Conservation (phyloP, 2,888 invertebrate genomes). For the Limnephilus rhombicus region DNA sequence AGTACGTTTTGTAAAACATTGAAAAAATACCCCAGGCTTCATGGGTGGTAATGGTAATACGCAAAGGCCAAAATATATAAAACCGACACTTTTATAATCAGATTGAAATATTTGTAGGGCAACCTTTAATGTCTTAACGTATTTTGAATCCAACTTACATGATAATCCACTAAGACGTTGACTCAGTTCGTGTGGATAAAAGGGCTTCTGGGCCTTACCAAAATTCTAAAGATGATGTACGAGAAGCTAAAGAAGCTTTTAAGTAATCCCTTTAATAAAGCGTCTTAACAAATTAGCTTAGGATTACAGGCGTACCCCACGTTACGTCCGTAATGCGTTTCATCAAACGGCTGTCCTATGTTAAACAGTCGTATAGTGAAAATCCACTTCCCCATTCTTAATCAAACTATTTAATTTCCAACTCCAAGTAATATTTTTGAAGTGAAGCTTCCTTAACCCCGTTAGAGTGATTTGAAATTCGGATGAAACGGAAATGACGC, state of each 20-base stretch:
- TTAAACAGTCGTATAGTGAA: not conserved
- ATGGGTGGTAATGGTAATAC: not conserved
- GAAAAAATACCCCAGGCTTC: not conserved
- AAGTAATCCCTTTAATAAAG: not conserved
- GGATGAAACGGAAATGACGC: too few species aligned
- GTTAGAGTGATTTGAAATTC: too few species aligned
- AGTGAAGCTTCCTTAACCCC: too few species aligned
- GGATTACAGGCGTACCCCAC: not conserved
- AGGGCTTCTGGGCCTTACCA: not conserved
- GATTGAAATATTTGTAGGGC: not conserved
- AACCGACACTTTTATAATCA: not conserved
- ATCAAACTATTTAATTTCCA: too few species aligned
- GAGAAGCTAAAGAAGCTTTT: not conserved
- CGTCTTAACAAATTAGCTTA: conserved; percentile 1
- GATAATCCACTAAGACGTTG: not conserved
- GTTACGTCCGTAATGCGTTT: not conserved
- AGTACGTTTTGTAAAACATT: not conserved
- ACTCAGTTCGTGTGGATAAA: not conserved
- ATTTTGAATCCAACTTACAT: not conserved
- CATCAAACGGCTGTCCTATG: not conserved
- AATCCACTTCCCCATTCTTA: too few species aligned
- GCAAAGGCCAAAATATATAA: not conserved
- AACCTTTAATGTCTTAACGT: not conserved
- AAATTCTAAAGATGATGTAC: not conserved
- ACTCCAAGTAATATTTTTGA: too few species aligned